These are phyloP conservation scores for Dendrocopos noguchii DNA, from an alignment of 2,113 vertebrate genomes.

Conservation along the genomic window DNA sequence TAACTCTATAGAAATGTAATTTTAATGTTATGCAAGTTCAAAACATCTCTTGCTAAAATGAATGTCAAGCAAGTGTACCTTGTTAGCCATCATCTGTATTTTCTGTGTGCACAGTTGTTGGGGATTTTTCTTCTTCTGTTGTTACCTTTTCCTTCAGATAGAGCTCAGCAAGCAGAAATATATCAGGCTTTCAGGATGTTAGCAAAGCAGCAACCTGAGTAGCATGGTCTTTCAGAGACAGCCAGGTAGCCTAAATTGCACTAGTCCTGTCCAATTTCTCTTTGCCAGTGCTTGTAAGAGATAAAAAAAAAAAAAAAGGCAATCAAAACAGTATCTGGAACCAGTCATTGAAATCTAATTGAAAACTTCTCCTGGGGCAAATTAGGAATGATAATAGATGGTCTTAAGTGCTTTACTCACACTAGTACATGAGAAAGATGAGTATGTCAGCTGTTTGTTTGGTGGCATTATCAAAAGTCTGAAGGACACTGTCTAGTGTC, in stretches of 20 bases:
- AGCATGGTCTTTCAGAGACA: background rate
- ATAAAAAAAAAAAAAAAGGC: background rate
- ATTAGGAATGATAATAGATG: background rate
- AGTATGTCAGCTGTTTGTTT: background rate
- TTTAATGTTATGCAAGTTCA: background rate
- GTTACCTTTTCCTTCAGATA: background rate
- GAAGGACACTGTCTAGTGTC: background rate
- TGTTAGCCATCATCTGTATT: background rate
- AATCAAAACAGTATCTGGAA: background rate
- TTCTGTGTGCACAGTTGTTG: background rate
- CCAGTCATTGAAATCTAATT: background rate
- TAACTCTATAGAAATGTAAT: background rate
- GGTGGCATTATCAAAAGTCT: background rate
- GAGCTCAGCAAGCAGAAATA: background rate
- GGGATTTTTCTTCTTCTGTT: background rate
- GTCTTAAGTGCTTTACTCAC: rapidly evolving
- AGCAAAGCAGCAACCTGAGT: background rate
- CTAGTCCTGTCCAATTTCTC: background rate
- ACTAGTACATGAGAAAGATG: background rate
- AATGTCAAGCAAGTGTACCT: background rate
- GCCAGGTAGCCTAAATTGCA: background rate
- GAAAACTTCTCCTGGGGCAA: background rate
- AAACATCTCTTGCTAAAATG: background rate
- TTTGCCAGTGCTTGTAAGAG: background rate
- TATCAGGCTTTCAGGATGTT: background rate